Evolutionary conservation across 2,888 invertebrate genomes (phyloP).

Genomic region (Apodemia hepburni): DNA sequence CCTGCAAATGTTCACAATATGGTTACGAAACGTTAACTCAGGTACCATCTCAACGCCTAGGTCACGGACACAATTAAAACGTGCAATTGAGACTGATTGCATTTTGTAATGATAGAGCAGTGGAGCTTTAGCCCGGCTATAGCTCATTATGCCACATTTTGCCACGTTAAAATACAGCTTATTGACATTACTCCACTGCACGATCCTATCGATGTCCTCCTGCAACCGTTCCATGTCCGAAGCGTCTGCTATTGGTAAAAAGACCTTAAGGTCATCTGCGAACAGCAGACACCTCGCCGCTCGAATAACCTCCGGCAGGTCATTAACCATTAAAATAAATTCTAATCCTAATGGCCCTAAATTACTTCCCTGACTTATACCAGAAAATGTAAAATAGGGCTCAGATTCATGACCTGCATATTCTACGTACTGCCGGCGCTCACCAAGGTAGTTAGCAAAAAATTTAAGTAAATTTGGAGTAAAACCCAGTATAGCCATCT

Average conservation of each 20-base stretch:
- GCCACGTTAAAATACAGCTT: constrained; percentile 15
- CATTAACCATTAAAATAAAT: too few species aligned
- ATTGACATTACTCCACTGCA: constrained; percentile 21
- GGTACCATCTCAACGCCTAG: too few species aligned
- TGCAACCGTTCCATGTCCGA: constrained; percentile 20
- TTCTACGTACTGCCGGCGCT: too few species aligned
- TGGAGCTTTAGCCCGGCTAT: too few species aligned
- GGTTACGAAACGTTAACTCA: not conserved
- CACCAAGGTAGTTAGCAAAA: too few species aligned
- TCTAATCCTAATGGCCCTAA: too few species aligned
- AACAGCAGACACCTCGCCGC: constrained; percentile 21
- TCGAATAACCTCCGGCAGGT: constrained; percentile 5
- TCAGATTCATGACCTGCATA: too few species aligned
- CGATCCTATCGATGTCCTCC: constrained; percentile 20
- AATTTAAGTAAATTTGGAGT: too few species aligned
- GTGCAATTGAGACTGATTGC: not conserved
- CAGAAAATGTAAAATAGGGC: too few species aligned
- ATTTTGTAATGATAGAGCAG: constrained; percentile 14
- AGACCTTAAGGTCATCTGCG: constrained; percentile 26
- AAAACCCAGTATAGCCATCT: too few species aligned
- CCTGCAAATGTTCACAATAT: not conserved
- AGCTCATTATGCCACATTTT: too few species aligned
- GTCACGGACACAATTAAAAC: not conserved
- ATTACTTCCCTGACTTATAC: too few species aligned
- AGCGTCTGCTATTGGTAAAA: not conserved